Evolutionary conservation across 2,888 invertebrate genomes (phyloP).

Genomic region (Gasteruption jaculator): DNA sequence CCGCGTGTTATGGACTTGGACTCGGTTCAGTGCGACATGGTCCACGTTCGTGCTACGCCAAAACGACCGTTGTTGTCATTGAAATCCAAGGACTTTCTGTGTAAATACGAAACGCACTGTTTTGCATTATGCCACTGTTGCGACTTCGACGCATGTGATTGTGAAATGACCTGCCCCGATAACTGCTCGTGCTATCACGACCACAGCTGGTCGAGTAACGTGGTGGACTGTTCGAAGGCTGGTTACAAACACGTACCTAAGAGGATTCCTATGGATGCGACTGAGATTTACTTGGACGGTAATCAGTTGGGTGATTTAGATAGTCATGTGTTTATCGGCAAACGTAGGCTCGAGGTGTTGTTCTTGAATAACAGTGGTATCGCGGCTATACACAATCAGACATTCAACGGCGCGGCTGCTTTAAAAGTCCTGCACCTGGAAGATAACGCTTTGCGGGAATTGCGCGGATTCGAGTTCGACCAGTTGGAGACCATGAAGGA

Average conservation of each 20-base stretch:
- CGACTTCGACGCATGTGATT: conserved; percentile 87
- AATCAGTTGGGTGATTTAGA: conserved; percentile 74
- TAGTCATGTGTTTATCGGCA: conserved; percentile 82
- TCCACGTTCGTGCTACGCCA: conserved; percentile 63
- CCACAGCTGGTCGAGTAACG: conserved; percentile 79
- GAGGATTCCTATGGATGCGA: conserved; percentile 84
- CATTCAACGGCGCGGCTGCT: conserved; percentile 75
- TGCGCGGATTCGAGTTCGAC: conserved; percentile 76
- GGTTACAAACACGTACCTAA: conserved; percentile 72
- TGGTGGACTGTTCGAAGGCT: conserved; percentile 76
- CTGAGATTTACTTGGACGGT: conserved; percentile 81
- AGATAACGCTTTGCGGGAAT: conserved; percentile 66
- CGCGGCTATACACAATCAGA: conserved; percentile 71
- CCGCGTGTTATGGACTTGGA: conserved; percentile 78
- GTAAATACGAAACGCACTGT: conserved; percentile 78
- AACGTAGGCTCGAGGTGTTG: conserved; percentile 73
- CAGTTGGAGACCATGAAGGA: conserved; percentile 69
- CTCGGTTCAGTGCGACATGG: conserved; percentile 71
- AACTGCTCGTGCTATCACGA: conserved; percentile 86
- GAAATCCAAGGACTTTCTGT: conserved; percentile 73
- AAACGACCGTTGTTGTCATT: conserved; percentile 63
- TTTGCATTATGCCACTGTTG: conserved; percentile 85
- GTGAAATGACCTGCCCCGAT: conserved; percentile 85
- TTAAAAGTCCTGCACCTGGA: conserved; percentile 73
- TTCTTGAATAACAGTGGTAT: conserved; percentile 77